Evolutionary conservation across 2,888 invertebrate genomes (phyloP), one percentile per base, ranked within the genome.

Genomic region (Eretmocerus hayati): DNA sequence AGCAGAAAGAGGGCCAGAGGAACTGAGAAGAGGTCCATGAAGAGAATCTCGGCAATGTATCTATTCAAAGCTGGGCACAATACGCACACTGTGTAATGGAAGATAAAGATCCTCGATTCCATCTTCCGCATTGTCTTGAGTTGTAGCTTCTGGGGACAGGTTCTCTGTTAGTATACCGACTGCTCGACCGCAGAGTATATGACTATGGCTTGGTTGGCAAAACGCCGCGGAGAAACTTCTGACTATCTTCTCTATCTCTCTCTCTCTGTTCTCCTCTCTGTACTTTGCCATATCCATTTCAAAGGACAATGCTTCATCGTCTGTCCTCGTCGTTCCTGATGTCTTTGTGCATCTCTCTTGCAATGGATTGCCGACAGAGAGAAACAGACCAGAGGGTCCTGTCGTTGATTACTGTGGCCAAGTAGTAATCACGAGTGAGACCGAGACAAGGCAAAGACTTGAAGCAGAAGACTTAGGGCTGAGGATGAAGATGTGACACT

Each of bases 261-360:
- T 41, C 42, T 50, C 32, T 39, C 52, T 56, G 55, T 46, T 36
- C 26, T 32, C 20, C 39, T 43, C 46, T 41, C 42, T 50, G 23
- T 39, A 36, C 42, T 42, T 36, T 21, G 42, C 45, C 39, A 55
- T 56, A 56, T 58, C 55, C 55, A 50, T 59, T 59, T 57, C 58
- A 57, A 59, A 57, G 58, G 56, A 59, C 58, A 59, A 58, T 59
- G 56, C 54, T 49, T 39, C 39, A n/a, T 22, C 55, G 48, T 56
- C 56, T 56, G 54, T 54, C 56, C n/a, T 52, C 53, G 46, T 42
- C 56, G 43, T 39, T 52, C 54, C 53, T 43, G 38, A 57, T 60
- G 61, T 64, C 63, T 64, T 63, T 64, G 63, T 48, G 40, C 45
- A 50, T 65, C 59, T 57, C 58, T 57, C 58, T 52, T 58, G 61